These are phyloP conservation scores for Paguma larvata DNA, from an alignment of 2,797 vertebrate species.

Conservation along the genomic window DNA sequence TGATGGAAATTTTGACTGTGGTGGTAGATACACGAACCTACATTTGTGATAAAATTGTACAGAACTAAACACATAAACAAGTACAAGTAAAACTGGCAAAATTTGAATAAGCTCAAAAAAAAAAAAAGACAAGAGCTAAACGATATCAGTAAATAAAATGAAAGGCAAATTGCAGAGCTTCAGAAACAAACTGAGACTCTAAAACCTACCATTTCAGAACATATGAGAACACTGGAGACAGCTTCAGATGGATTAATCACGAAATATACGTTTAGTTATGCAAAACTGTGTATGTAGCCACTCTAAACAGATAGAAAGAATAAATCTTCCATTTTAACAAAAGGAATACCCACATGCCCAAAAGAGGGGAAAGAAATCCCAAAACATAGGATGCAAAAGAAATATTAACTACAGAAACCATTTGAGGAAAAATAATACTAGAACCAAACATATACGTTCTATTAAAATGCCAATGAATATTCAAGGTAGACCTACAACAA, in stretches of 20 bases:
- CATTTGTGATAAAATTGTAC: too few species aligned
- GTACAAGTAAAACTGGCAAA: too few species aligned
- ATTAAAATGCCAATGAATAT: background rate
- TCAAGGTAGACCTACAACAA: background rate
- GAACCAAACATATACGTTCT: background rate
- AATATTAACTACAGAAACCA: background rate
- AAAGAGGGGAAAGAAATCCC: background rate
- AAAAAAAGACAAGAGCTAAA: background rate
- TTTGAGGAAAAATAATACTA: background rate
- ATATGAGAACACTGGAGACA: background rate
- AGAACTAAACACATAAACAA: too few species aligned
- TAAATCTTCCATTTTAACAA: conserved; percentile 14
- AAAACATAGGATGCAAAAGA: background rate
- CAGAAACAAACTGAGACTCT: background rate
- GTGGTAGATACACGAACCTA: too few species aligned
- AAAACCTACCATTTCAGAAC: background rate
- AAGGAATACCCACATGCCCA: background rate
- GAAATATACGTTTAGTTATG: background rate
- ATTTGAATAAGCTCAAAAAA: too few species aligned
- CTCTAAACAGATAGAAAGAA: background rate
- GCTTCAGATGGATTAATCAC: background rate
- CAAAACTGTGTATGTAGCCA: background rate
- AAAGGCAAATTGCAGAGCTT: background rate
- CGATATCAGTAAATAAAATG: background rate
- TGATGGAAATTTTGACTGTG: too few species aligned